A percentile compares a stretch with the other conserved stretches of the same genome.
Conservation (phyloP, 2,797 vertebrate genomes). For the Oophaga sylvatica region DNA sequence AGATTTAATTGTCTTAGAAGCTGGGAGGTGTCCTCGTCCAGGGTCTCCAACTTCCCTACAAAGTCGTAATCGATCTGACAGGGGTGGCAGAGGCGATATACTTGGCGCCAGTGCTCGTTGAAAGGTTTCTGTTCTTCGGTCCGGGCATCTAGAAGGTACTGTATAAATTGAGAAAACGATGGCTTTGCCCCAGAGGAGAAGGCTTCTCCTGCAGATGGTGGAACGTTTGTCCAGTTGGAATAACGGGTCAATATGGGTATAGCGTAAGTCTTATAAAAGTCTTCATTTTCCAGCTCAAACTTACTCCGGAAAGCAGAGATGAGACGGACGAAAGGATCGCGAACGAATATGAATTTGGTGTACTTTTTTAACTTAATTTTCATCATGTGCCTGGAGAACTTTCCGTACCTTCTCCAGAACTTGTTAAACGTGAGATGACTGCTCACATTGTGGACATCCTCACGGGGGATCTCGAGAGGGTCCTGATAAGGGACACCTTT, state of each 20-base stretch:
- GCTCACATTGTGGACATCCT: conserved; percentile 89
- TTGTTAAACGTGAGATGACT: conserved; percentile 95
- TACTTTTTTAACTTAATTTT: conserved; percentile 96
- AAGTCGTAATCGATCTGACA: conserved; percentile 97
- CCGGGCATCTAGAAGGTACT: conserved; percentile 92
- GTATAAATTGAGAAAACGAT: conserved; percentile 90
- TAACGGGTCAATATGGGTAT: conserved; percentile 87
- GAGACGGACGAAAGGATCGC: conserved; percentile 95
- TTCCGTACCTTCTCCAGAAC: conserved; percentile 95
- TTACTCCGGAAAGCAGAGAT: conserved; percentile 98
- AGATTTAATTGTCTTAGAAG: conserved; percentile 85
- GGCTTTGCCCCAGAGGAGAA: conserved; percentile 84
- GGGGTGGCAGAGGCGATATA: conserved; percentile 91
- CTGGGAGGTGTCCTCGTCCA: conserved; percentile 86
- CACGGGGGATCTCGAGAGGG: conserved; percentile 85
- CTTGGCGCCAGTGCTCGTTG: conserved; percentile 96
- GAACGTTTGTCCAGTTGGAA: conserved; percentile 83
- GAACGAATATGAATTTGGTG: conserved; percentile 95
- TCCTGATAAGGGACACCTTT: conserved; percentile 86
- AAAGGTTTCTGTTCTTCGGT: conserved; percentile 90
- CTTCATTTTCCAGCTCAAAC: conserved; percentile 89
- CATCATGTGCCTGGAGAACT: conserved; percentile 92
- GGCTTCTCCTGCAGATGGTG: conserved; percentile 84
- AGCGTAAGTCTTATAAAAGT: conserved; percentile 89
- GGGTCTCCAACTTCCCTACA: conserved; percentile 89